Conservation (phyloP, 2,113 vertebrate species). For the Cheirogaleus medius region DNA sequence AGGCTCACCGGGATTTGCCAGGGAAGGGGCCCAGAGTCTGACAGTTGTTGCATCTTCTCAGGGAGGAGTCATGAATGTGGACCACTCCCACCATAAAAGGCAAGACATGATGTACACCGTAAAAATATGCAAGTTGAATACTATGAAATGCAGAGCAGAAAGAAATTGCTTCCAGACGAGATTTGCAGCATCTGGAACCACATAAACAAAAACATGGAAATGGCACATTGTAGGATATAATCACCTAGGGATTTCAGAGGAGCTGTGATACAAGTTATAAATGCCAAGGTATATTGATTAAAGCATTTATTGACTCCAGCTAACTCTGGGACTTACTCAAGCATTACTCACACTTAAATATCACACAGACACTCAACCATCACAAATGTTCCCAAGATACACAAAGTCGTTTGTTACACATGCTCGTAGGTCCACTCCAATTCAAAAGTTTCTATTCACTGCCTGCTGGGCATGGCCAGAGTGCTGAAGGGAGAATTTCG, state of each 20-base stretch:
- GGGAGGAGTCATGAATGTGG: background rate
- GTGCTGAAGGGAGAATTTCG: background rate
- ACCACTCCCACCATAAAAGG: constrained; percentile 10
- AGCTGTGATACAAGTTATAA: background rate
- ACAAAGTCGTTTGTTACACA: constrained; percentile 1
- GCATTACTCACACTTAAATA: constrained; percentile 60
- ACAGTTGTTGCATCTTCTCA: background rate
- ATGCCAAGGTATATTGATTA: constrained; percentile 48
- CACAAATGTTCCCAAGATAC: constrained; percentile 16
- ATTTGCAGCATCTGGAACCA: constrained; percentile 6
- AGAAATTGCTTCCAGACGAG: constrained; percentile 17
- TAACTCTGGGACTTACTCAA: constrained; percentile 40
- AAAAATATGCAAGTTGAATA: background rate
- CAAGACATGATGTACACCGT: background rate
- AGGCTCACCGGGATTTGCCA: background rate
- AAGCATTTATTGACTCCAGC: constrained; percentile 40
- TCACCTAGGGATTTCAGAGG: constrained; percentile 39
- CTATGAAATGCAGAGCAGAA: background rate
- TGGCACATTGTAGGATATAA: background rate
- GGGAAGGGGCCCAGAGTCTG: background rate
- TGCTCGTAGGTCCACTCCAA: background rate
- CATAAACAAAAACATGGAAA: background rate
- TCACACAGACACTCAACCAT: constrained; percentile 31
- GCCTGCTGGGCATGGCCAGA: background rate
- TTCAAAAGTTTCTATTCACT: constrained; percentile 36